Conservation (phyloP, 2,797 vertebrate genomes). For the Erpetoichthys calabaricus region DNA sequence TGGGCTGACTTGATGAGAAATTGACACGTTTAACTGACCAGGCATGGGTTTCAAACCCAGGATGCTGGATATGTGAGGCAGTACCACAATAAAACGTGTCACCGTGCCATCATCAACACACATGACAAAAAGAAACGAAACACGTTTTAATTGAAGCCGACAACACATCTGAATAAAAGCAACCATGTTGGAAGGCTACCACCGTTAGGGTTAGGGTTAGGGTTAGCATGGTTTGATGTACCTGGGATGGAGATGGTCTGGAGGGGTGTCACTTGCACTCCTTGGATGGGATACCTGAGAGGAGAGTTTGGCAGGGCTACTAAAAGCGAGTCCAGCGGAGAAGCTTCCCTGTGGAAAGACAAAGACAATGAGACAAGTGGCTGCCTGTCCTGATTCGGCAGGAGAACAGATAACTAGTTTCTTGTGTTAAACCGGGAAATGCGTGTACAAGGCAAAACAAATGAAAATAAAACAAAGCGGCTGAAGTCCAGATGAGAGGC, state of each 20-base stretch:
- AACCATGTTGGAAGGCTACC: no score
- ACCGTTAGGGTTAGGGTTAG: no score
- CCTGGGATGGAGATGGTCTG: constrained; percentile 28
- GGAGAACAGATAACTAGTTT: no score
- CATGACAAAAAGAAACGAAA: not conserved
- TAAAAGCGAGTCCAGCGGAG: constrained; percentile 1
- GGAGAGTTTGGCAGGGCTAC: constrained; percentile 31
- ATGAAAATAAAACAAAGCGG: not conserved
- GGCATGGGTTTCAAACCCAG: no score
- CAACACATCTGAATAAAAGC: no score
- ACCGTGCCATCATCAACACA: not conserved
- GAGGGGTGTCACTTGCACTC: constrained; percentile 30
- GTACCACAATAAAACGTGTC: not conserved
- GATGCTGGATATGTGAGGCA: no score
- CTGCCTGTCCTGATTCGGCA: no score
- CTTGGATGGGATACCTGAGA: constrained; percentile 29
- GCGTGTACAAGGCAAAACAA: not conserved
- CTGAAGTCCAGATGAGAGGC: not conserved
- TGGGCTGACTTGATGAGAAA: no score
- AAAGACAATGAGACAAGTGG: not conserved
- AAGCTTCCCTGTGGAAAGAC: not conserved
- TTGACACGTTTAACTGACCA: no score
- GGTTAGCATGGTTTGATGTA: constrained; percentile 12
- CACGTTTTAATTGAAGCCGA: not conserved
- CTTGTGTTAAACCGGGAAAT: no score